phyloP scores from a whole-genome alignment of 2,888 invertebrate genomes.

The Oegoconia quadripuncta region DNA sequence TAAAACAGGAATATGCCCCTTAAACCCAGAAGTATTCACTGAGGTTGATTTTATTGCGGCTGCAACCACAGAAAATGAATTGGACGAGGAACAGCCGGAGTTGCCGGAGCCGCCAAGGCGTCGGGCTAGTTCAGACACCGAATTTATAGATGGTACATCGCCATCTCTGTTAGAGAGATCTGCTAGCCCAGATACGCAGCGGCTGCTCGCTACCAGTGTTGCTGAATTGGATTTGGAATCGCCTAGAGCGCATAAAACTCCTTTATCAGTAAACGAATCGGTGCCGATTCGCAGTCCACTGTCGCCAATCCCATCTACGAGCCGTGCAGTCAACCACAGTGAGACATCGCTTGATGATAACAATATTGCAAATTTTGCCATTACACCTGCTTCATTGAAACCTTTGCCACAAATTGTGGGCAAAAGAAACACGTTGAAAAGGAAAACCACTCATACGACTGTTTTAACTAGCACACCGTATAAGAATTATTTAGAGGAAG shows the following conservation, averaged over 20 bases:
- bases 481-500: conserved; percentile 9
- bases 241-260: conserved; percentile 1
- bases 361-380: neutral
- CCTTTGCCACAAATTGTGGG: conserved; percentile 11
- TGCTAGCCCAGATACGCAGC: conserved; percentile 7
- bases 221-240: conserved; percentile 8
- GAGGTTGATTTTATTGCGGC: conserved; percentile 16
- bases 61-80: conserved; percentile 15
- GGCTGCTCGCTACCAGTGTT: conserved; percentile 5
- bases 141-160: too few species aligned
- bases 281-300: conserved; percentile 2
- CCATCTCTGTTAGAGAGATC: too few species aligned
- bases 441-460: conserved; percentile 5
- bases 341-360: conserved; percentile 4
- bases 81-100: conserved; percentile 6
- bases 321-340: conserved; percentile 10
- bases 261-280: conserved; percentile 5
- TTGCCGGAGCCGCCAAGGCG: conserved; percentile 2
- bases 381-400: conserved; percentile 5
- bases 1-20: conserved; percentile 8
- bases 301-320: conserved; percentile 12
- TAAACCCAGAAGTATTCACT: conserved; percentile 8
- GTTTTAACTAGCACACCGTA: conserved; percentile 11
- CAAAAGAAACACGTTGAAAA: conserved; percentile 8
- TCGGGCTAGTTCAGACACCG: conserved; percentile 5